These are phyloP conservation scores for Bombus breviceps DNA, from an alignment of 1,140 invertebrate species.

Conservation along the genomic window DNA sequence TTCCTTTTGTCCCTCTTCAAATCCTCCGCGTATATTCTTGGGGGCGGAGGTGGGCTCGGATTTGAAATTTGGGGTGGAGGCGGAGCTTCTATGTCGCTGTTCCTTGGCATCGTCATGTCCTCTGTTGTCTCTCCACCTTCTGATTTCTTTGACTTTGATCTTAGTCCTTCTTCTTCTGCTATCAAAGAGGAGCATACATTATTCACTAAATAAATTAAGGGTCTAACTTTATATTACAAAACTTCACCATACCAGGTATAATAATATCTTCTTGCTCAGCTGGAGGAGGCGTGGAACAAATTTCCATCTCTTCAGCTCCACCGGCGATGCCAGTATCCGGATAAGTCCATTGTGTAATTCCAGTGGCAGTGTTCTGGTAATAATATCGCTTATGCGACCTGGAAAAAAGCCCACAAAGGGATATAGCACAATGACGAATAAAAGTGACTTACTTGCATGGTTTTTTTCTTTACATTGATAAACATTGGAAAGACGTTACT, in stretches of 20 bases:
- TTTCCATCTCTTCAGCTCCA: slow-evolving; percentile 85
- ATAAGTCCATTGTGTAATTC: slow-evolving; percentile 87
- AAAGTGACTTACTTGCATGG: slow-evolving; percentile 51
- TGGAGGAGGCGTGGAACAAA: slow-evolving; percentile 85
- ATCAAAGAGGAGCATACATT: neutral
- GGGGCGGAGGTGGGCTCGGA: slow-evolving; percentile 78
- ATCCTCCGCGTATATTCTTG: slow-evolving; percentile 76
- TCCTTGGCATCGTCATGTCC: slow-evolving; percentile 8
- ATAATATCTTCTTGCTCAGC: slow-evolving; percentile 76
- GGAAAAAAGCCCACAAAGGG: slow-evolving; percentile 81
- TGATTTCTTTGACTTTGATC: slow-evolving; percentile 43
- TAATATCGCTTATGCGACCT: slow-evolving; percentile 88
- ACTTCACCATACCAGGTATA: slow-evolving; percentile 66
- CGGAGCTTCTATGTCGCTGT: slow-evolving; percentile 53
- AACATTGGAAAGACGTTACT: slow-evolving; percentile 57
- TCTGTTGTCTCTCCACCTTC: slow-evolving; percentile 24
- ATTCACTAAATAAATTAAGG: neutral
- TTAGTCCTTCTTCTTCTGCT: slow-evolving; percentile 50
- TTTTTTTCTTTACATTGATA: slow-evolving; percentile 60
- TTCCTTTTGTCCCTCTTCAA: slow-evolving; percentile 73
- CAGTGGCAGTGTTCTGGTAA: slow-evolving; percentile 85
- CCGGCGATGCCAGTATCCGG: slow-evolving; percentile 83
- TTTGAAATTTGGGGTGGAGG: slow-evolving; percentile 76
- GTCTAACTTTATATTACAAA: neutral
- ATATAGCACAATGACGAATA: slow-evolving; percentile 73